phyloP scores from a whole-genome alignment of 1,140 invertebrate species.

The Sarcophaga peregrina region DNA sequence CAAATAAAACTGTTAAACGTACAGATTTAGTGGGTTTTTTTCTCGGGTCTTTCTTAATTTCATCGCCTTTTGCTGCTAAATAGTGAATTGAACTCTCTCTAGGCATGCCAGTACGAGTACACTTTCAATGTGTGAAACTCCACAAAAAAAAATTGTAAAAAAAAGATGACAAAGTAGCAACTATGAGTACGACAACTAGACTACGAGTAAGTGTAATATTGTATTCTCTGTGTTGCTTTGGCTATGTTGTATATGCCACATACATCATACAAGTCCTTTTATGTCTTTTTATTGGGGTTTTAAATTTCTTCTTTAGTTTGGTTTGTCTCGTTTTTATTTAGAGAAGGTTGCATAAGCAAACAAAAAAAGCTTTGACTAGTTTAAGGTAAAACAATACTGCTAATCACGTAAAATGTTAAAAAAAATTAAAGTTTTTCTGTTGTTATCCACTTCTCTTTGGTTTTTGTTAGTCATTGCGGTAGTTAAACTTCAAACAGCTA shows the following conservation, averaged over 20 bases:
- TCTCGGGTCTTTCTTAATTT: background rate
- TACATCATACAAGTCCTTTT: conserved; percentile 20
- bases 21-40: background rate
- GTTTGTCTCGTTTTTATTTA: conserved; percentile 1
- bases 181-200: too few relatives aligned
- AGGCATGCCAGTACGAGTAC: background rate
- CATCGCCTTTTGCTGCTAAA: background rate
- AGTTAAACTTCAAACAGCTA: conserved; percentile 13
- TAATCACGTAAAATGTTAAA: background rate
- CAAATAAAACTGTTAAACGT: conserved; percentile 20
- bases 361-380: background rate
- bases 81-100: background rate
- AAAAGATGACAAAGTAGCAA: background rate
- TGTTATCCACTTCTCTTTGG: background rate
- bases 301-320: background rate
- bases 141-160: background rate
- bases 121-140: background rate
- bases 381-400: conserved; percentile 19
- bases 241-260: background rate
- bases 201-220: too few relatives aligned
- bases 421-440: background rate
- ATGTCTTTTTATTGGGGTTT: conserved; percentile 8
- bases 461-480: background rate
- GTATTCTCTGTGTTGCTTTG: too few relatives aligned
- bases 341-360: background rate